Evolutionary conservation across 2,797 vertebrate species (phyloP).

Genomic region (Chelon auratus): DNA sequence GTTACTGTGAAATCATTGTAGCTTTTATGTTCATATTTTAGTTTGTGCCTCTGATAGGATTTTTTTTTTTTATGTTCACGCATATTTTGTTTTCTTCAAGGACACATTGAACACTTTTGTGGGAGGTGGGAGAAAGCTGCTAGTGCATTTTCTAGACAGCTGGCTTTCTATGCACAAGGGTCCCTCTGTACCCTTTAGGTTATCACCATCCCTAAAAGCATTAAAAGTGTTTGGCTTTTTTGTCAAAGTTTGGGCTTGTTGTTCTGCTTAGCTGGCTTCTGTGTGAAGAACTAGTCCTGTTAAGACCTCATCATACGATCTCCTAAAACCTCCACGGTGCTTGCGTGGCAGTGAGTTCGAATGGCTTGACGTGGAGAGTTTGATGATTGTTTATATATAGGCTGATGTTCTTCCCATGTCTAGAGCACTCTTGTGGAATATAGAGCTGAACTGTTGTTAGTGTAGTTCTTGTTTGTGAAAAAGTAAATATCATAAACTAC

Average conservation of each 20-base stretch:
- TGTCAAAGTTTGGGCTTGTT: conserved; percentile 32
- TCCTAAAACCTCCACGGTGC: conserved; percentile 49
- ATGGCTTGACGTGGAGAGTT: conserved; percentile 8
- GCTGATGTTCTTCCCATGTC: neutral
- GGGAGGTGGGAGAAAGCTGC: neutral
- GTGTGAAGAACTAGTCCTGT: conserved; percentile 57
- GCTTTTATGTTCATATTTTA: neutral
- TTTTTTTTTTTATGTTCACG: neutral
- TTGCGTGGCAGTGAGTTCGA: conserved; percentile 17
- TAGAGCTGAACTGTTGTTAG: conserved; percentile 2
- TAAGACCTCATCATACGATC: conserved; percentile 68
- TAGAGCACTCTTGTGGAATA: neutral
- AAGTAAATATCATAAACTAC: neutral
- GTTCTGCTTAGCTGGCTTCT: conserved; percentile 23
- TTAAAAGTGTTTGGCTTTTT: conserved; percentile 29
- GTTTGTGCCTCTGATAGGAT: neutral
- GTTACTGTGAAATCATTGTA: too few relatives aligned
- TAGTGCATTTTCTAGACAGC: neutral
- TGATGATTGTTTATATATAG: conserved; percentile 15
- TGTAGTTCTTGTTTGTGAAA: neutral
- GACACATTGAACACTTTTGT: neutral
- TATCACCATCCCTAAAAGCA: conserved; percentile 28
- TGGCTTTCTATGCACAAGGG: neutral
- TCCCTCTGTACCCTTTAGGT: conserved; percentile 5
- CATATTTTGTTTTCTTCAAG: neutral